These are phyloP conservation scores for Liolophura sinensis DNA, from an alignment of 1,140 invertebrate genomes.

Conservation along the genomic window DNA sequence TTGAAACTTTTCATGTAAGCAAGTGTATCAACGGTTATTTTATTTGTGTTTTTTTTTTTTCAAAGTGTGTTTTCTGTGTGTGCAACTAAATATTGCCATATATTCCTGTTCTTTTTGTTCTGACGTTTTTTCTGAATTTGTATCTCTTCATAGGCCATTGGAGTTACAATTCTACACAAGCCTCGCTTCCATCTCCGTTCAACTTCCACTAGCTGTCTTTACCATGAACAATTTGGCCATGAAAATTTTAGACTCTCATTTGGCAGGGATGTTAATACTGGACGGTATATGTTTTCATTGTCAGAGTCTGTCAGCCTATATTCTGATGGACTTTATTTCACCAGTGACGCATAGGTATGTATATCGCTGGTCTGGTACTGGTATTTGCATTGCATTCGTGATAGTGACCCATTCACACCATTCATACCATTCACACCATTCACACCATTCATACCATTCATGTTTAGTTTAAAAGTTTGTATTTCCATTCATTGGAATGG, in stretches of 20 bases:
- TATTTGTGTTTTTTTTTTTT: no score
- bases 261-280: constrained; percentile 69
- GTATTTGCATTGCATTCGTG: no score
- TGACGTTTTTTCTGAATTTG: no score
- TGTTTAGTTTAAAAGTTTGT: no score
- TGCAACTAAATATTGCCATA: no score
- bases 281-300: constrained; percentile 86
- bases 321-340: constrained; percentile 83
- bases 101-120: no score
- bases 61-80: constrained; percentile 4
- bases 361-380: neutral
- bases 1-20: no score
- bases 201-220: constrained; percentile 75
- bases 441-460: no score
- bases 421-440: no score
- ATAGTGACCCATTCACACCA: no score
- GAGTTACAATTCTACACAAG: constrained; percentile 86
- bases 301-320: constrained; percentile 85
- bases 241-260: constrained; percentile 58
- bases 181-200: constrained; percentile 76
- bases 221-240: constrained; percentile 68
- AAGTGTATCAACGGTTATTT: no score
- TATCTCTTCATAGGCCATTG: constrained; percentile 69
- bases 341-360: constrained; percentile 83
- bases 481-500: no score